Conservation (phyloP, 2,113 vertebrate species). For the Eudyptes chrysolophus region DNA sequence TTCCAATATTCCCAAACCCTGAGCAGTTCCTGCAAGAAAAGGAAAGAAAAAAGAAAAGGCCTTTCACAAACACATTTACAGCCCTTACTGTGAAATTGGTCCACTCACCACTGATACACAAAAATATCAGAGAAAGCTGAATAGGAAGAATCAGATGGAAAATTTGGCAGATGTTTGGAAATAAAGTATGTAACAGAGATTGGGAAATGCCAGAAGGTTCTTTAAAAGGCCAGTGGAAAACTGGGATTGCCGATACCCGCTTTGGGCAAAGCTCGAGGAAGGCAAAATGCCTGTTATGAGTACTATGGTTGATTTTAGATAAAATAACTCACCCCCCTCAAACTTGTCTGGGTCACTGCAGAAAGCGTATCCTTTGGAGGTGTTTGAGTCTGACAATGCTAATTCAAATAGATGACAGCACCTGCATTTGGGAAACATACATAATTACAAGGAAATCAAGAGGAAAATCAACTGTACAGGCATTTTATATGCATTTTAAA, state of each 20-base stretch:
- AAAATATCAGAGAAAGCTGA: background rate
- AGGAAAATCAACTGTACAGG: background rate
- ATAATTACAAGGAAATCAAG: background rate
- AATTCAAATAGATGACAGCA: background rate
- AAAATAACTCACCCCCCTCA: background rate
- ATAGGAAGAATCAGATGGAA: background rate
- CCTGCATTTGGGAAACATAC: background rate
- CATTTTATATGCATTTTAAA: background rate
- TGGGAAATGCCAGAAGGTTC: background rate
- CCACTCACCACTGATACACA: background rate
- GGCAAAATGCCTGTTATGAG: background rate
- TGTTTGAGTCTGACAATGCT: background rate
- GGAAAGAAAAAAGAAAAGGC: background rate
- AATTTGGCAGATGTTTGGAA: background rate
- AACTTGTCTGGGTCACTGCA: background rate
- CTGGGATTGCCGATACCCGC: background rate
- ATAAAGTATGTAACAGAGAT: background rate
- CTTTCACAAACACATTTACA: background rate
- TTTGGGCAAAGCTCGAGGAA: background rate
- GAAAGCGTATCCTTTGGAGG: background rate
- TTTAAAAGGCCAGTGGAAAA: background rate
- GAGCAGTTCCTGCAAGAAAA: background rate
- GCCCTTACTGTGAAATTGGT: background rate
- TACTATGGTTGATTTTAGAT: background rate
- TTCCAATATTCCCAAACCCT: background rate